A percentile compares a stretch with the other conserved stretches of the same genome.
Evolutionary conservation across 2,113 vertebrate species (phyloP).

Genomic region (Corvus moneduloides): DNA sequence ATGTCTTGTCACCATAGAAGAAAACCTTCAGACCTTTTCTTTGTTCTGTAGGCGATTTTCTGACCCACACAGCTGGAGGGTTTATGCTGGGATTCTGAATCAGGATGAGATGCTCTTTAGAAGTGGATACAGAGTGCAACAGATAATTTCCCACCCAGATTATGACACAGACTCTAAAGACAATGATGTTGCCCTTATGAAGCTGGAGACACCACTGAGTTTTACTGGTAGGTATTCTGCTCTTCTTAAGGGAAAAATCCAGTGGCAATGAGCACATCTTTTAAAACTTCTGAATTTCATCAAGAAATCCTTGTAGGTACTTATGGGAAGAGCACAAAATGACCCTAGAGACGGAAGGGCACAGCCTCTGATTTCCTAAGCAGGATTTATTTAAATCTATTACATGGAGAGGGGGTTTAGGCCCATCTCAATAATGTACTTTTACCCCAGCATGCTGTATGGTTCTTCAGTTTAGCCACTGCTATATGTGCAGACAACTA

Average conservation of each 20-base stretch:
- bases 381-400: not conserved
- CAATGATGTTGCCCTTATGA: slow-evolving; percentile 79
- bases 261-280: not conserved
- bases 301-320: not conserved
- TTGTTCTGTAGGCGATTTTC: slow-evolving; percentile 40
- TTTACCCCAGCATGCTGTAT: not conserved
- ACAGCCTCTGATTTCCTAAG: not conserved
- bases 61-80: slow-evolving; percentile 52
- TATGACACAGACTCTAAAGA: slow-evolving; percentile 75
- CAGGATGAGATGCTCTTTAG: slow-evolving; percentile 27
- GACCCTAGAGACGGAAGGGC: not conserved
- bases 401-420: not conserved
- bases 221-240: slow-evolving; percentile 55
- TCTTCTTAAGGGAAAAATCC: not conserved
- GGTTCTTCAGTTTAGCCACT: not conserved
- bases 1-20: not conserved
- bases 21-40: not conserved
- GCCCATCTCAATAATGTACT: not conserved
- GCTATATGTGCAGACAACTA: accelerated
- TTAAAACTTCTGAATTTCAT: not conserved
- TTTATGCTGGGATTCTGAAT: slow-evolving; percentile 64
- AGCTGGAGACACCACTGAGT: slow-evolving; percentile 55
- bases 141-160: slow-evolving; percentile 70
- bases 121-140: slow-evolving; percentile 10
- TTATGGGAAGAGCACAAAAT: not conserved